Evolutionary conservation across 2,113 vertebrate genomes (phyloP).

Genomic region (Lutjanus erythropterus): DNA sequence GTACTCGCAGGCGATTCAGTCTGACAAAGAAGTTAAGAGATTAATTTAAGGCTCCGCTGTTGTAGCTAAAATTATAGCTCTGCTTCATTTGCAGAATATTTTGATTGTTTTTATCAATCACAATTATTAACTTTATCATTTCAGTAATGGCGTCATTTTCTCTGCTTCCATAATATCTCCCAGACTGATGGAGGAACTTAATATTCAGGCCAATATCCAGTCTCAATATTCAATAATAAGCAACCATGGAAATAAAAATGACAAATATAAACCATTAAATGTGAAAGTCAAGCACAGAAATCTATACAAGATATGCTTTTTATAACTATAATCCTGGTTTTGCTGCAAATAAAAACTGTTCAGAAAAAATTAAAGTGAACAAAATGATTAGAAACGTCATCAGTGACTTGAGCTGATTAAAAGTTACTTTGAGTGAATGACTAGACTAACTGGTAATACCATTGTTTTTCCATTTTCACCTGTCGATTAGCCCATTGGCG

Average conservation of each 20-base stretch:
- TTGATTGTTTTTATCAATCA: constrained; percentile 6
- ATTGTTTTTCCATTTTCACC: too few species aligned
- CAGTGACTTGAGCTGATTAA: too few species aligned
- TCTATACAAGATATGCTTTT: not conserved
- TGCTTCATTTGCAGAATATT: constrained; percentile 5
- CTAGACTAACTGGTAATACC: too few species aligned
- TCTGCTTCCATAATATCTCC: not conserved
- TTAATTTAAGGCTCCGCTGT: constrained; percentile 11
- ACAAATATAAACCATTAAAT: not conserved
- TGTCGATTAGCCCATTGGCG: too few species aligned
- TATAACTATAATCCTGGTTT: not conserved
- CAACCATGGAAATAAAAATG: not conserved
- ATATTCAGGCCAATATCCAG: not conserved
- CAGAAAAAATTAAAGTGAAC: too few species aligned
- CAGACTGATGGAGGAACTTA: not conserved
- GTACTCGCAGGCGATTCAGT: constrained; percentile 15
- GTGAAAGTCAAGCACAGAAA: not conserved
- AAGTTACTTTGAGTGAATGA: too few species aligned
- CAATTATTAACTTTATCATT: not conserved
- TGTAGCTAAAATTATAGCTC: not conserved
- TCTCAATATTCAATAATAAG: not conserved
- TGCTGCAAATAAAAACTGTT: not conserved
- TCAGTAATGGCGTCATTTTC: not conserved
- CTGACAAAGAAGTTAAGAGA: constrained; percentile 38
- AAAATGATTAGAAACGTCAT: too few species aligned